Base-by-base conservation (phyloP, 2,797 vertebrate species). In the Danionella dracula region DNA sequence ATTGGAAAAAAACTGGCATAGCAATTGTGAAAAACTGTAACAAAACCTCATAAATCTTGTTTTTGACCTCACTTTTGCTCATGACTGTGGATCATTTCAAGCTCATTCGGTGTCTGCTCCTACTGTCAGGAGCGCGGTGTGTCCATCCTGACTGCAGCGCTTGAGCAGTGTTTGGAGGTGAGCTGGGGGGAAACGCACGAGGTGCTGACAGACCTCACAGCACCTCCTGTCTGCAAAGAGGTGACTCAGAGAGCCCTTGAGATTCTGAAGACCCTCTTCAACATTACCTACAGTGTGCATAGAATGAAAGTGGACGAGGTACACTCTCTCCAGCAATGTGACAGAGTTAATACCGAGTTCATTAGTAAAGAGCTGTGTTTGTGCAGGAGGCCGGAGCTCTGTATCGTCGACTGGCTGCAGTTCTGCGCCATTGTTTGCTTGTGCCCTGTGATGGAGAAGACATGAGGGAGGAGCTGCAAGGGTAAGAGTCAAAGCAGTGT, bases 191-290 rank as follows among this genome's bases (percentile, higher is more conserved):
- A 89, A 1, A 81, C 78, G 45, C 81, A 85, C 4, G 87, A 87
- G 69, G 88, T 88, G 35, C 76, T 70, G 54, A 65, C 84, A 46
- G 74, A 81, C 51, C 58, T 75, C 0, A 66, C 56, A 1, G 72
- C 64, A 12, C 75, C 79, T 8, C 83, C 85, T 5, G 77, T 91
- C 60, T 84, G 82, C 54, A 81, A 80, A 64, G 87, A 91, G 11
- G 82, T 79, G 8, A 86, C 85, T 17, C 89, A 91, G 71, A 78
- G 80, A 0, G 63, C 85, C 53, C 72, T 80, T 16, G 89, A 92
- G 81, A 81, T 90, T 62, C 85, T 91, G 54, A 91, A 92, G 79
- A 87, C 87, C 66, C 83, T 92, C 48, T 91, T 92, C 72, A 92
- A 89, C 71, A 81, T 92, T 71, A 91, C 89, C 11, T 81, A 85